A percentile compares a stretch with the other conserved stretches of the same genome.
These are phyloP conservation scores for Cryptus armator DNA, from an alignment of 2,888 invertebrate genomes.

Conservation along the genomic window DNA sequence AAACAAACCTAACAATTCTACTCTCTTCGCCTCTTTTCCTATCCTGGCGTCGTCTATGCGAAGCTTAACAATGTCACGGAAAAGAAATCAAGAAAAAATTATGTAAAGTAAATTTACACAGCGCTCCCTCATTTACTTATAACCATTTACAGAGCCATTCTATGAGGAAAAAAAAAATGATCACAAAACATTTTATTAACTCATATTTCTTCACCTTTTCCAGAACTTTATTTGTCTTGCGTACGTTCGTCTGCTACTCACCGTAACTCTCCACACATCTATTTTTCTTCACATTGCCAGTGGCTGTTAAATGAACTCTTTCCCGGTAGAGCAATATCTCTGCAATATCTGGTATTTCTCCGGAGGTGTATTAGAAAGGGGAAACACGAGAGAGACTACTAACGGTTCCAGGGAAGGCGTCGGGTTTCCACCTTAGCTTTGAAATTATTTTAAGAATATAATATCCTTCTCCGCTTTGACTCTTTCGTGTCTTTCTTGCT, in stretches of 20 bases:
- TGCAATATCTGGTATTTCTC: conserved; percentile 58
- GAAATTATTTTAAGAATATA: conserved; percentile 73
- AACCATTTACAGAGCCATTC: too few species aligned
- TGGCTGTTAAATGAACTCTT: conserved; percentile 66
- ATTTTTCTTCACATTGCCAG: conserved; percentile 30
- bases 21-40: too few species aligned
- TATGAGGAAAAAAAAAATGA: too few species aligned
- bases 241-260: conserved; percentile 4
- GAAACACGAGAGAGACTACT: conserved; percentile 13
- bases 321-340: conserved; percentile 47
- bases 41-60: too few species aligned
- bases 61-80: too few species aligned
- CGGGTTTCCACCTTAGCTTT: conserved; percentile 64
- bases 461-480: conserved; percentile 15
- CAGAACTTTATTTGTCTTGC: not conserved
- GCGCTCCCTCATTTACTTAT: too few species aligned
- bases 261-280: not conserved
- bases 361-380: conserved; percentile 39
- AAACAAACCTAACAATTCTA: not conserved
- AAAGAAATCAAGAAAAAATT: not conserved
- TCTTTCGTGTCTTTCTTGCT: conserved; percentile 7
- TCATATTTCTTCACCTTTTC: not conserved
- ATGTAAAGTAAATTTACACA: not conserved
- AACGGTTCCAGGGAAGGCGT: conserved; percentile 34
- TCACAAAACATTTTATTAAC: not conserved